A percentile compares a stretch with the other conserved stretches of the same genome.
Evolutionary conservation across 2,888 invertebrate genomes (phyloP).

Genomic region (Odontomyia ornata): DNA sequence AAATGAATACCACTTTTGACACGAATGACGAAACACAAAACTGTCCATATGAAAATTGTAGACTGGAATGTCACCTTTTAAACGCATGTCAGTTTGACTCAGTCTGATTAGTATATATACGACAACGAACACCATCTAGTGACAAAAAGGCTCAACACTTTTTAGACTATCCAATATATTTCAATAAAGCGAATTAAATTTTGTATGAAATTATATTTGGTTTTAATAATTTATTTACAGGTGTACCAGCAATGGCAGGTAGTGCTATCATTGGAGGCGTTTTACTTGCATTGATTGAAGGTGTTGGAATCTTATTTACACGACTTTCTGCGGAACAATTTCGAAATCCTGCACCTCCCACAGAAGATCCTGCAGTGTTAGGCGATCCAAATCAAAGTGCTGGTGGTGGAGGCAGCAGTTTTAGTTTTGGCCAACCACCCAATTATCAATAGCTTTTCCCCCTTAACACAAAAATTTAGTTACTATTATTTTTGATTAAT

Average conservation of each 20-base stretch:
- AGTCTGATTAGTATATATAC: no score
- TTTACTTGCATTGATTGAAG: conserved; percentile 95
- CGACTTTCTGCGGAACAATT: conserved; percentile 92
- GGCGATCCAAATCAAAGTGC: conserved; percentile 66
- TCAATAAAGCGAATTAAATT: no score
- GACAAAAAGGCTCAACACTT: no score
- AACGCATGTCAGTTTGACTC: no score
- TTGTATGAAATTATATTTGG: no score
- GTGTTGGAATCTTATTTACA: conserved; percentile 93
- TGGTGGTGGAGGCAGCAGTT: conserved; percentile 47
- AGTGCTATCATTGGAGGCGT: conserved; percentile 97
- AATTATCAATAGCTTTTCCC: conserved; percentile 57
- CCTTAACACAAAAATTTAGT: conserved; percentile 15
- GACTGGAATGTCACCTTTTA: no score
- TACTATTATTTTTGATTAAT: conserved; percentile 13
- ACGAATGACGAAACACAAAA: no score
- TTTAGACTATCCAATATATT: no score
- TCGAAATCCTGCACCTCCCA: conserved; percentile 80
- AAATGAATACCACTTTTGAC: no score
- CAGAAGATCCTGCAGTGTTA: conserved; percentile 80
- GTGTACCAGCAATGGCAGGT: conserved; percentile 87
- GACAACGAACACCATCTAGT: no score
- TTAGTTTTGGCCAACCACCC: conserved; percentile 58
- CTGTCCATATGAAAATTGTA: no score
- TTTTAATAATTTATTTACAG: no score